A percentile compares a stretch with the other conserved stretches of the same genome.
phyloP scores from a whole-genome alignment of 2,888 invertebrate genomes.

The Leucania comma region DNA sequence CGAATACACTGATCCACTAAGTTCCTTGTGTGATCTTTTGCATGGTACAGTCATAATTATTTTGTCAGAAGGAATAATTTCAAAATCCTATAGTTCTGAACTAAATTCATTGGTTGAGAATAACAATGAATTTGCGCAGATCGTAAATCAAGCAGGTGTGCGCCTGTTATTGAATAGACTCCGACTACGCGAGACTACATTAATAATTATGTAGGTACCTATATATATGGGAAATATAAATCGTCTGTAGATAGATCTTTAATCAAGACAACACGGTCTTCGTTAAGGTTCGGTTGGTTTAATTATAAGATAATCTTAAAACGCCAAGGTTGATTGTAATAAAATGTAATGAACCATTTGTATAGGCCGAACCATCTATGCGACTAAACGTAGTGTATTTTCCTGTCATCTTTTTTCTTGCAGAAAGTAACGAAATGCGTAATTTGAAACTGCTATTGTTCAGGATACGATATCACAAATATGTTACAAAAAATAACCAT shows the following conservation, averaged over 20 bases:
- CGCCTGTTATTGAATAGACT: constrained; percentile 84
- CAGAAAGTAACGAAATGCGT: constrained; percentile 86
- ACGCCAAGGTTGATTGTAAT: constrained; percentile 6
- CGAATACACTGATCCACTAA: constrained; percentile 9
- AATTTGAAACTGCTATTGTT: constrained; percentile 83
- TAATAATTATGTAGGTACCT: constrained; percentile 73
- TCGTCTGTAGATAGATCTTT: constrained; percentile 70
- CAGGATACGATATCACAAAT: constrained; percentile 11
- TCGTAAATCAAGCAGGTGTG: constrained; percentile 86
- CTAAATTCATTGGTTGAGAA: constrained; percentile 81
- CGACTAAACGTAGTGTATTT: constrained; percentile 74
- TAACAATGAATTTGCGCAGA: constrained; percentile 85
- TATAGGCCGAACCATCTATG: constrained; percentile 7
- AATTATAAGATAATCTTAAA: constrained; percentile 10
- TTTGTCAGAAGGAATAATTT: constrained; percentile 32
- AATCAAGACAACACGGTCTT: constrained; percentile 13
- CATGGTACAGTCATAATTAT: constrained; percentile 29
- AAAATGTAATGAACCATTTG: constrained; percentile 25
- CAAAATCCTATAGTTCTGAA: constrained; percentile 72
- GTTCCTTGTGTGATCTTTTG: constrained; percentile 1
- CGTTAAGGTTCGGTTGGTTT: constrained; percentile 16
- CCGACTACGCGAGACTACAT: constrained; percentile 79
- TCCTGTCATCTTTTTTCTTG: constrained; percentile 84
- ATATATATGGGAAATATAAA: constrained; percentile 66
- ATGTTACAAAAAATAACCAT: too few species aligned